These are phyloP conservation scores for Brachionus angularis DNA, from an alignment of 1,140 invertebrate genomes.

Conservation along the genomic window DNA sequence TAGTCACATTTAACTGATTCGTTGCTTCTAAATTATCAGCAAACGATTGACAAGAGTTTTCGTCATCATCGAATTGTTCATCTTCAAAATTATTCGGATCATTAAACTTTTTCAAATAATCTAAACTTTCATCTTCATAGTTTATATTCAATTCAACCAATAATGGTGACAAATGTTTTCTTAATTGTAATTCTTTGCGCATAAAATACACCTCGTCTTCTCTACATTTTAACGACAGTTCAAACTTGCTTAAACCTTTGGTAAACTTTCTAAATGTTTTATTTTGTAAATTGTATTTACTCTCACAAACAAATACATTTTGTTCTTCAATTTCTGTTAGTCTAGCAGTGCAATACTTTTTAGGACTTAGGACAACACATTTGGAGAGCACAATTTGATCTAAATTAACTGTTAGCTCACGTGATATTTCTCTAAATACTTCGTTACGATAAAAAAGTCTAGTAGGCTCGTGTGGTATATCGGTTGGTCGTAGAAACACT, in stretches of 20 bases:
- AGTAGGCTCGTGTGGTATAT: constrained; percentile 69
- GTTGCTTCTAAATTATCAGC: neutral
- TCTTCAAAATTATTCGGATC: constrained; percentile 9
- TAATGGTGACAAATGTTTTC: constrained; percentile 2
- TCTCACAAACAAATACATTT: constrained; percentile 9
- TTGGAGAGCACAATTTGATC: neutral
- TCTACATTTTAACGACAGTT: constrained; percentile 3
- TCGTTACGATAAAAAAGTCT: constrained; percentile 90
- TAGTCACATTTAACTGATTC: too few relatives aligned
- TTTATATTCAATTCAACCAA: neutral
- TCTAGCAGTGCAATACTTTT: neutral
- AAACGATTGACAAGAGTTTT: neutral
- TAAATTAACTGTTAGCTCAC: neutral
- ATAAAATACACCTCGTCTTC: constrained; percentile 29
- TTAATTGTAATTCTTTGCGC: neutral
- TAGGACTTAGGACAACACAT: constrained; percentile 5
- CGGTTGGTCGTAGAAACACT: constrained; percentile 79
- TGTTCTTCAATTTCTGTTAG: neutral
- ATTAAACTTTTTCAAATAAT: constrained; percentile 8
- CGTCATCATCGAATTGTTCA: constrained; percentile 6
- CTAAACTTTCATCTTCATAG: neutral
- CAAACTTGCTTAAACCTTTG: constrained; percentile 8
- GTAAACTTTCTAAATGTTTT: constrained; percentile 35
- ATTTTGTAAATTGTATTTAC: neutral
- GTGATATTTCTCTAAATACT: constrained; percentile 63